A percentile compares a stretch with the other conserved stretches of the same genome.
Conservation (phyloP, 1,140 invertebrate genomes). For the Pygmarrhopalites habei region DNA sequence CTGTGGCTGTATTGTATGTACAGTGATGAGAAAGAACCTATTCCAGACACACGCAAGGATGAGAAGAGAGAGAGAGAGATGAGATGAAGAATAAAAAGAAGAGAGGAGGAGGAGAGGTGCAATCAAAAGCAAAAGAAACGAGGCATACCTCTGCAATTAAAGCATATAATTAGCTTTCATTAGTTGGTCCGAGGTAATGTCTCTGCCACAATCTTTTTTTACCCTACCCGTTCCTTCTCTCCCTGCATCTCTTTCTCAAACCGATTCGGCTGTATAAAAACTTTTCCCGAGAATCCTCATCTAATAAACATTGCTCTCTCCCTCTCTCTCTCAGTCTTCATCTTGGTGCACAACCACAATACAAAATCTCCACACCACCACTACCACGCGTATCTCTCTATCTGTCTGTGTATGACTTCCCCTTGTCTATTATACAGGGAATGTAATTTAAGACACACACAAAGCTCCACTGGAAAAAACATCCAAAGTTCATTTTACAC, state of each 20-base stretch:
- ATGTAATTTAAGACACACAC: too few species aligned
- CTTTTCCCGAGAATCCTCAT: slow-evolving; percentile 13
- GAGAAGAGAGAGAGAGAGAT: not conserved
- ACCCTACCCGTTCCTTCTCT: not conserved
- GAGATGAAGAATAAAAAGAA: slow-evolving; percentile 3
- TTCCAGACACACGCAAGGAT: slow-evolving; percentile 4
- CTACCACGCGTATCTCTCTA: too few species aligned
- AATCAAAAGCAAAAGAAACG: slow-evolving; percentile 30
- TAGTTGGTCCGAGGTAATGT: slow-evolving; percentile 34
- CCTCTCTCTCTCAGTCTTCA: too few species aligned
- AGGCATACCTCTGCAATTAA: slow-evolving; percentile 37
- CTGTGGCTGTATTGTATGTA: too few species aligned
- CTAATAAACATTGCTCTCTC: not conserved
- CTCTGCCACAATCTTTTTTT: slow-evolving; percentile 21
- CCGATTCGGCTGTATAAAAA: slow-evolving; percentile 21
- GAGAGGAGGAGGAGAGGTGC: slow-evolving; percentile 21
- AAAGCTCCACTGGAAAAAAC: too few species aligned
- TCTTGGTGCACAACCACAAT: too few species aligned
- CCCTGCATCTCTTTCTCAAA: not conserved
- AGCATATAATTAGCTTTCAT: slow-evolving; percentile 39
- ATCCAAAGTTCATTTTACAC: too few species aligned
- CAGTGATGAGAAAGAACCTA: too few species aligned
- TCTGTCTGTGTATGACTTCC: too few species aligned
- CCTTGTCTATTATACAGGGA: too few species aligned
- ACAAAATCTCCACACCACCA: too few species aligned